Conservation (phyloP, 2,797 vertebrate genomes). For the Poliocrania exsul region DNA sequence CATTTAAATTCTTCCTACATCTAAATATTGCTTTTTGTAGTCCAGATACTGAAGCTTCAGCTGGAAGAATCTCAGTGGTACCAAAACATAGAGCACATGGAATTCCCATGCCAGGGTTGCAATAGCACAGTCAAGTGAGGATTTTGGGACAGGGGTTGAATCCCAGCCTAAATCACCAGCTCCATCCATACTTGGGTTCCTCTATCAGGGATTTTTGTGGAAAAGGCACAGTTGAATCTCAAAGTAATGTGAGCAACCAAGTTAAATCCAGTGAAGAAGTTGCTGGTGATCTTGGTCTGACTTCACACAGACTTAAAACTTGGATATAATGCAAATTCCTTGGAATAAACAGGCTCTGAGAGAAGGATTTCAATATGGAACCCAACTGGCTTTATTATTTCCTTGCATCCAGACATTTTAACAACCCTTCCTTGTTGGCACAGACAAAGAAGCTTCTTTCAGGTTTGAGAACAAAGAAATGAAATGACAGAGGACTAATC, state of each 20-base stretch:
- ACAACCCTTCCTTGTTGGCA: not conserved
- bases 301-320: not conserved
- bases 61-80: not conserved
- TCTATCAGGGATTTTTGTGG: not conserved
- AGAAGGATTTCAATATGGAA: not conserved
- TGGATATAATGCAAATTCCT: not conserved
- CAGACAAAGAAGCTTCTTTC: not conserved
- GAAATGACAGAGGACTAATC: not conserved
- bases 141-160: not conserved
- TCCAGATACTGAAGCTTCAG: not conserved
- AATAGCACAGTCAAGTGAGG: accelerated
- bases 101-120: not conserved
- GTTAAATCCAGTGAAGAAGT: not conserved
- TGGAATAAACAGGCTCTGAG: not conserved
- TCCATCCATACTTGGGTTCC: not conserved
- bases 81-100: not conserved
- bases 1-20: not conserved
- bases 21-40: not conserved
- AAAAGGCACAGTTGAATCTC: not conserved
- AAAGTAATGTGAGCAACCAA: not conserved
- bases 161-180: not conserved
- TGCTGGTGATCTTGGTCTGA: not conserved
- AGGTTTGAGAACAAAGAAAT: not conserved
- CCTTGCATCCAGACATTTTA: not conserved
- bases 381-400: not conserved